Base-by-base conservation (phyloP, 2,888 invertebrate genomes). In the Pantelozetes paolii region DNA sequence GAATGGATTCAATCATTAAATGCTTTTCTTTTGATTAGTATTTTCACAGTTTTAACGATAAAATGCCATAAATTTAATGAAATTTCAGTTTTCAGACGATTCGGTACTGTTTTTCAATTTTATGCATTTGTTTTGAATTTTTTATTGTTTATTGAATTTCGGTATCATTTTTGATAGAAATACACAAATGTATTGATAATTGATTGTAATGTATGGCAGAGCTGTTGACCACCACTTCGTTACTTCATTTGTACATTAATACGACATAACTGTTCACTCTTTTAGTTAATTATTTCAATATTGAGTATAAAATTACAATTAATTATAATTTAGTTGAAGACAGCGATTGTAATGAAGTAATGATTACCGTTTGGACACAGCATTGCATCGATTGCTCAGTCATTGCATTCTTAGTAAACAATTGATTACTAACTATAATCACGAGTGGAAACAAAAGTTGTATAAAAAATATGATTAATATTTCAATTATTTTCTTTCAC, bases 361-460 rank as follows among this genome's bases (percentile, higher is more conserved):
- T 69, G 45, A 45, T 45, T 18, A 15, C n/a, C 18, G 26, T 45
- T 40, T 45, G 45, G 15, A 45, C 2, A 69, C 69, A 69, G 69
- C 69, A 69, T 42, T 69, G 69, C 69, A 69, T 69, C 36, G 32
- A n/a, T 69, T 69, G 69, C 69, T 69, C 69, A 67, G 15, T 57
- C 11, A 59, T 69, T 69, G 26, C 40, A 40, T 42, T 42, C 28
- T 15, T 67, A 26, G 15, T 67, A 40, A 36, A 36, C n/a, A 59
- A 59, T 57, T 30, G 15, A 13, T 32, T 15, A 30, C 28, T 15
- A 13, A 23, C 26, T n/a, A 36, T 67, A 67, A 36, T 67, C 40
- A 67, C 67, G 67, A 67, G 67, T 67, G 36, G 40, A 42, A 28
- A 30, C 32, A n/a, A 62, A 62, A 62, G 62, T 62, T 45, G 15